Evolutionary conservation across 1,140 invertebrate genomes (phyloP), one percentile per base, ranked within the genome.

Genomic region (Drosophila eugracilis): DNA sequence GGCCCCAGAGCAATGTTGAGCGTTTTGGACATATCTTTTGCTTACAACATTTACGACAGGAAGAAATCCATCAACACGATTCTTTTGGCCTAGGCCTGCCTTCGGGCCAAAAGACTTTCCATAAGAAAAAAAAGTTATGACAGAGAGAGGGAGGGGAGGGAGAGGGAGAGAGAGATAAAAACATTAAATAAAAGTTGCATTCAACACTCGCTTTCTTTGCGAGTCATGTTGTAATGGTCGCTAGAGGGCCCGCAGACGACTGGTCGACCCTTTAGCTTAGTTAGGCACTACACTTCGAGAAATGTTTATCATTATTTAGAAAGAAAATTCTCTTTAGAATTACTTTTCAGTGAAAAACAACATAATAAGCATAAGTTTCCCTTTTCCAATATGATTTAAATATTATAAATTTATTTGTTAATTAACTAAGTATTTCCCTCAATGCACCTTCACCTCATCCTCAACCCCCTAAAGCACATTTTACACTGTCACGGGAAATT

Each of bases 401-500:
- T 9, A 1, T 19, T 19, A 5, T 39, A 6, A 15, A 19, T 9
- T 1, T 21, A 4, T 21, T 12, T 21, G 12, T n/a, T 0, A 15
- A 41, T 10, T 49, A 2, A n/a, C n/a, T n/a, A 12, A 32, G 1
- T 32, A 32, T 41, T 45, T 26, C 21, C 22, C 1, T n/a, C 1
- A 4, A 4, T 10, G 36, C 26, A 17, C 32, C 19, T 34, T 15
- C 12, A 4, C 32, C 37, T 37, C 32, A 37, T 30, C 45, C 55
- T 14, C 15, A 39, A 44, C 37, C 7, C 21, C 36, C 30, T 36
- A 17, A 42, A 55, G 30, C 42, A 72, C 80, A 79, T 85, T 85
- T 85, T 74, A 86, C 80, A 78, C 83, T 88, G 83, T 89, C 83
- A 89, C 84, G 84, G 83, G 78, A 88, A 88, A 88, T 76, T 88